Percentiles rank a stretch among this genome's conserved stretches.
phyloP scores from a whole-genome alignment of 2,113 vertebrate species.

The Melanocharis versteri region DNA sequence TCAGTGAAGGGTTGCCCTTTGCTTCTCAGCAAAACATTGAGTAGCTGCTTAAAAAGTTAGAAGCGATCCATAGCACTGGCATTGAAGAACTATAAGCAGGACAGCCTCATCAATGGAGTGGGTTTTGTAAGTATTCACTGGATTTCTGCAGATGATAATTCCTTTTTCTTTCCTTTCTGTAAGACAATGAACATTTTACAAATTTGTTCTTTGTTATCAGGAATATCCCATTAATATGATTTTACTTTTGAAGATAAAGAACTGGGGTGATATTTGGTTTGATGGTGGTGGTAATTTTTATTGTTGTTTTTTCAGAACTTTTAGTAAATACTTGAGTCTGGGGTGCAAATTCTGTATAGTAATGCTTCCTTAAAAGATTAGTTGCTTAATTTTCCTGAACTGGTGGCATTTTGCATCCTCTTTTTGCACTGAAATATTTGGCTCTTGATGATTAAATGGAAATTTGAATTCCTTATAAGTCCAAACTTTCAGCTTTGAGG shows the following conservation, averaged over 20 bases:
- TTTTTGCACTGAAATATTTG: neutral
- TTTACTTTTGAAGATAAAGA: neutral
- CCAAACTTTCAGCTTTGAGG: neutral
- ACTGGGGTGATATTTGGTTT: neutral
- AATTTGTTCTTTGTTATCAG: neutral
- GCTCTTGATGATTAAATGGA: neutral
- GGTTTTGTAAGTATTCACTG: neutral
- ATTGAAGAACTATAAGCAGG: neutral
- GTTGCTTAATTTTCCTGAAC: neutral
- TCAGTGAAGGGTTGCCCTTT: neutral
- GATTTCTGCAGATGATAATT: neutral
- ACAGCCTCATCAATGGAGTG: neutral
- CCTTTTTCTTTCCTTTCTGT: neutral
- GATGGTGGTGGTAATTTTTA: neutral
- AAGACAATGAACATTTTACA: rapidly evolving
- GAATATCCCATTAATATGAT: neutral
- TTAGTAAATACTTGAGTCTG: neutral
- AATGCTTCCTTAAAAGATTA: neutral
- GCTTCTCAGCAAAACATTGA: neutral
- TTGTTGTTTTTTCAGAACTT: neutral
- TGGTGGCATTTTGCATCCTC: neutral
- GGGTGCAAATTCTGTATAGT: neutral
- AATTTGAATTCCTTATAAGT: neutral
- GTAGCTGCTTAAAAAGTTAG: neutral
- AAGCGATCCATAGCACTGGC: neutral